A percentile compares a stretch with the other conserved stretches of the same genome.
Conservation (phyloP, 2,888 invertebrate species). For the Brachyptera putata region DNA sequence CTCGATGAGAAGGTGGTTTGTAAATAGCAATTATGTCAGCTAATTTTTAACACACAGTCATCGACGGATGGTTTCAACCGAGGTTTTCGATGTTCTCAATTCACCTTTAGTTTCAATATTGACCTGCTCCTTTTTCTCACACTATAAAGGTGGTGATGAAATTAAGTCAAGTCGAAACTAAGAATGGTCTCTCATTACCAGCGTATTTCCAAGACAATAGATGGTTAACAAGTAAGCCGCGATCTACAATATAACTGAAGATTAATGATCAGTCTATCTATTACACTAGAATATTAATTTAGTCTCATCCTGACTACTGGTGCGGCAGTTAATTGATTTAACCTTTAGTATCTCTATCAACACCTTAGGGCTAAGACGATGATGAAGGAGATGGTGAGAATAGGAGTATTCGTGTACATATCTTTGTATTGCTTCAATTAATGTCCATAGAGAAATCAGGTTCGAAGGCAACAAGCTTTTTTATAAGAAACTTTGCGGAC, state of each 20-base stretch:
- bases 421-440: constrained; percentile 7
- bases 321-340: constrained; percentile 19
- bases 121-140: constrained; percentile 5
- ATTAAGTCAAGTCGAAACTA: neutral
- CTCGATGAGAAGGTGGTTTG: no score
- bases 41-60: no score
- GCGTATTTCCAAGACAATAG: constrained; percentile 6
- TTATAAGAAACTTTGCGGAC: neutral
- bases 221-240: neutral
- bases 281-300: neutral
- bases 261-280: constrained; percentile 13
- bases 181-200: constrained; percentile 16
- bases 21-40: no score
- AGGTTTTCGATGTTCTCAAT: no score
- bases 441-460: constrained; percentile 6
- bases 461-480: neutral
- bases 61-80: no score
- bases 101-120: neutral
- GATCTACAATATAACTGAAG: neutral
- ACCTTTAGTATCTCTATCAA: neutral
- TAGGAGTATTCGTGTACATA: no score
- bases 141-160: neutral
- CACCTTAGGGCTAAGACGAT: constrained; percentile 10
- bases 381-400: neutral
- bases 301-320: constrained; percentile 6